phyloP scores from a whole-genome alignment of 2,888 invertebrate species.

The Troides oblongomaculatus region DNA sequence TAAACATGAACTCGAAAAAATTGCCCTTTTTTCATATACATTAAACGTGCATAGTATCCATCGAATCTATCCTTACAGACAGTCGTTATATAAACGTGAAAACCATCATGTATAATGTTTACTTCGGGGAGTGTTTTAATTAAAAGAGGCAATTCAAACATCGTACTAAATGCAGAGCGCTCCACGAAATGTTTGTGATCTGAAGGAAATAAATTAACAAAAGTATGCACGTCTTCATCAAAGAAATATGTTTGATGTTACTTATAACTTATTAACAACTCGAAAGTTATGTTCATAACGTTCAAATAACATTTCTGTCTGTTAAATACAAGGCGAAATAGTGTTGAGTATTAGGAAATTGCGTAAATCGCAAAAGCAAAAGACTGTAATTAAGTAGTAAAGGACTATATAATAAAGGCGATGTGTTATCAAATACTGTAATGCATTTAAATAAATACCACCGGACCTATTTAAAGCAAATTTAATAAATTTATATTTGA shows the following conservation, averaged over 20 bases:
- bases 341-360: no score
- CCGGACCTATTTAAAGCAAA: no score
- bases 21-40: no score
- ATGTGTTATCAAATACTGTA: no score
- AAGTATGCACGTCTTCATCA: conserved; percentile 1
- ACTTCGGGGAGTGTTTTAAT: not conserved
- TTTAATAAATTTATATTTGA: no score
- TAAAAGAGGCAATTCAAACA: conserved; percentile 5
- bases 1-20: no score
- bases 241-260: not conserved
- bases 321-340: no score
- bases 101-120: not conserved
- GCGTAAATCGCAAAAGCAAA: no score
- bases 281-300: not conserved
- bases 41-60: no score
- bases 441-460: no score
- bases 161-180: not conserved
- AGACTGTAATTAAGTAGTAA: no score
- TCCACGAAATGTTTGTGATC: not conserved
- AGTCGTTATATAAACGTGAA: not conserved
- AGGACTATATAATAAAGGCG: no score
- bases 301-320: not conserved
- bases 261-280: not conserved
- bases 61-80: not conserved
- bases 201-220: conserved; percentile 2